Conservation (phyloP, 2,113 vertebrate genomes). For the Daubentonia madagascariensis region DNA sequence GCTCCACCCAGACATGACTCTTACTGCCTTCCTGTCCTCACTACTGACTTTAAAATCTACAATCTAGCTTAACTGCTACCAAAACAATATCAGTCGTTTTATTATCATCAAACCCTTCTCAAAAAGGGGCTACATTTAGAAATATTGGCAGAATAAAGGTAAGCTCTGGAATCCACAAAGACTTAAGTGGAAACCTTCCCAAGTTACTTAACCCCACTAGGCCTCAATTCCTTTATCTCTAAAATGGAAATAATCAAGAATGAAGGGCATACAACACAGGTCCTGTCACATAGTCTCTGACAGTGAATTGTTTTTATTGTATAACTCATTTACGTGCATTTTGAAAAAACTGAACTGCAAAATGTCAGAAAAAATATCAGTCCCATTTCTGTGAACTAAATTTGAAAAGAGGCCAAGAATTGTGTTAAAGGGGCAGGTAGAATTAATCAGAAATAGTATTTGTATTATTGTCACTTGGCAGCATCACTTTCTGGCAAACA, state of each 20-base stretch:
- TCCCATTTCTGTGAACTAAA: not conserved
- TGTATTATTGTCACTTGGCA: not conserved
- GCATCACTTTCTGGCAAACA: not conserved
- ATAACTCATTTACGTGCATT: not conserved
- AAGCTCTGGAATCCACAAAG: not conserved
- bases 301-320: not conserved
- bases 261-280: not conserved
- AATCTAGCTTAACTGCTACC: not conserved
- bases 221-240: not conserved
- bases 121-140: not conserved
- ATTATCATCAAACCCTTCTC: not conserved
- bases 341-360: not conserved
- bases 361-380: not conserved
- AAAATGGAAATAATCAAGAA: not conserved
- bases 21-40: not conserved
- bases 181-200: not conserved
- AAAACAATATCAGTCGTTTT: not conserved
- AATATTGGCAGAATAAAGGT: not conserved
- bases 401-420: not conserved
- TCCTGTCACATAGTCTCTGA: not conserved
- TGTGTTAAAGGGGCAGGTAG: not conserved
- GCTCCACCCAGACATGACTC: not conserved
- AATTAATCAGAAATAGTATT: not conserved
- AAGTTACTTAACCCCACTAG: not conserved
- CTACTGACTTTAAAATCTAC: not conserved